These are phyloP conservation scores for Heliangelus exortis DNA, from an alignment of 2,797 vertebrate species.

Conservation along the genomic window DNA sequence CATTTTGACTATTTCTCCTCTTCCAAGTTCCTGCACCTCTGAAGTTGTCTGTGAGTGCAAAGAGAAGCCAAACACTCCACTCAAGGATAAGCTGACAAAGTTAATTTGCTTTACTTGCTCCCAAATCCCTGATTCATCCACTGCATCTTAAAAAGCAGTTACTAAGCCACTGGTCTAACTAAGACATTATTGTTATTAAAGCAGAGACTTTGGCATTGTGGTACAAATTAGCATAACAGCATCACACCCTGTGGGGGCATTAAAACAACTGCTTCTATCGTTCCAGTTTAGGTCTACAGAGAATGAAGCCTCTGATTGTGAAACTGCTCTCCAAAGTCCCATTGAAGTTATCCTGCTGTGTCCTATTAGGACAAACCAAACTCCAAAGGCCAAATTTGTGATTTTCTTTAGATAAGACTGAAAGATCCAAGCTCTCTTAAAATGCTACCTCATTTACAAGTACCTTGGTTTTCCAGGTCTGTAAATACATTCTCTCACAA, in stretches of 20 bases:
- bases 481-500: conserved; percentile 18
- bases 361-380: conserved; percentile 36
- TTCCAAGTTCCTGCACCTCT: background rate
- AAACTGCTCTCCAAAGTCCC: conserved; percentile 56
- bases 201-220: conserved; percentile 18
- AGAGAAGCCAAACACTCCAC: background rate
- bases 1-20: conserved; percentile 26
- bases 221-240: conserved; percentile 40
- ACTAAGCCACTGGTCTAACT: conserved; percentile 21
- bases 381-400: background rate
- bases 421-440: background rate
- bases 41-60: background rate
- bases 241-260: conserved; percentile 56
- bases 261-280: conserved; percentile 56
- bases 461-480: background rate
- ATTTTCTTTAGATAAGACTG: background rate
- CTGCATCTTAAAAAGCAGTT: conserved; percentile 26
- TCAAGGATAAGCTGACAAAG: conserved; percentile 20
- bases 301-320: conserved; percentile 17
- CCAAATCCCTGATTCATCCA: conserved; percentile 10
- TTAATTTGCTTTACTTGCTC: conserved; percentile 27
- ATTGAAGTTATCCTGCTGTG: conserved; percentile 28
- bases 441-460: background rate
- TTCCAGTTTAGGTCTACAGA: conserved; percentile 47
- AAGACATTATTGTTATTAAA: conserved; percentile 35